Evolutionary conservation across 2,113 vertebrate species (phyloP), one percentile per base, ranked within the genome.

Genomic region (Drymodes brunneopygia): DNA sequence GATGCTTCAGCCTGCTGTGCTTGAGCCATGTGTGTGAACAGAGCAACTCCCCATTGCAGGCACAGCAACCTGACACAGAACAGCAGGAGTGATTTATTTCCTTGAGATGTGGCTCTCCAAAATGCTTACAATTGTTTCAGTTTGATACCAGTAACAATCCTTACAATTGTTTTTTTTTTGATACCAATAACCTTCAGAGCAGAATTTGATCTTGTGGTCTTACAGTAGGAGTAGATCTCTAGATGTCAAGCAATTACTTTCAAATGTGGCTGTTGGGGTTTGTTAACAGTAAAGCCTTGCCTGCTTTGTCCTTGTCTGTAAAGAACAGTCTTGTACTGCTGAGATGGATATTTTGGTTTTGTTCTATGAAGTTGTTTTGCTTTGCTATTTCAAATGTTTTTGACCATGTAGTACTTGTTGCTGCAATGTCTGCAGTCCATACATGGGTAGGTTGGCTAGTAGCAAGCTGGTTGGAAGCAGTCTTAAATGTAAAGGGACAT

Each of bases 131-230:
- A 44, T 45, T 69, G 58, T 69, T 87, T 62, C 81, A 29, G 51
- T 89, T 91, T 92, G 78, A 64, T 56, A 51, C 53, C 83, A 50
- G 1, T 67, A 58, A 67, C 53, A 83, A n/a, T 58, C 77, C 54
- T 70, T 70, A 54, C 45, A 69, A 45, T 42, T 50, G 51, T 42
- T 42, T 65, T 92, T 70, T 84, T 44, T 81, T 89, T 86, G 60
- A 12, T 74, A 67, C 31, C 93, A 48, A 12, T 84, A 87, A 29
- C 81, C 69, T 74, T 87, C 81, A 69, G 65, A 87, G 53, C 44
- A 89, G 77, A 92, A 86, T 92, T 29, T 89, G 91, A 95, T 86
- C 89, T 82, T 92, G 85, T 27, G 70, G 51, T 70, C 66, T 58
- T 77, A 23, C 2, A 58, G 50, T 10, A 75, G 44, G 50, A 92